Percentiles rank a stretch among this genome's conserved stretches.
Conservation (phyloP, 2,113 vertebrate genomes). For the Scartelaos histophorus region DNA sequence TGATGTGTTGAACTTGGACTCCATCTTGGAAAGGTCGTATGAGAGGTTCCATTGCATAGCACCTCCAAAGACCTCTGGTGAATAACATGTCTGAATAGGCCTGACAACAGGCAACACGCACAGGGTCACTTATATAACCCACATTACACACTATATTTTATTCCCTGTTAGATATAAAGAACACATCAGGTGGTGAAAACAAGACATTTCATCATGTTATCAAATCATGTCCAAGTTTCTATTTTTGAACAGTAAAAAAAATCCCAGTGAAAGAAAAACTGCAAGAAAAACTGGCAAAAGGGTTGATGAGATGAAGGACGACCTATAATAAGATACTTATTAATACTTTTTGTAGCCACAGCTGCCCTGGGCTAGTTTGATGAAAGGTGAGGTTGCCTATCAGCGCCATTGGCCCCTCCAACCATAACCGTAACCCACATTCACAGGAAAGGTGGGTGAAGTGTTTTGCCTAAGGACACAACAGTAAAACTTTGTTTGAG, state of each 20-base stretch:
- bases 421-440: too few relatives aligned
- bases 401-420: too few relatives aligned
- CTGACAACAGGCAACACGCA: not conserved
- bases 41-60: not conserved
- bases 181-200: not conserved
- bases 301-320: too few relatives aligned
- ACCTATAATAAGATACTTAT: too few relatives aligned
- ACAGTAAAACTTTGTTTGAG: too few relatives aligned
- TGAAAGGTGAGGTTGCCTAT: too few relatives aligned
- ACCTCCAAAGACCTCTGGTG: not conserved
- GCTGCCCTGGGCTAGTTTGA: too few relatives aligned
- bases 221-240: not conserved
- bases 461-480: too few relatives aligned
- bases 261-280: not conserved
- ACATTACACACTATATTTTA: not conserved
- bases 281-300: not conserved
- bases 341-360: too few relatives aligned
- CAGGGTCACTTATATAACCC: not conserved
- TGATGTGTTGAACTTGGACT: conserved; percentile 3
- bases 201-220: not conserved
- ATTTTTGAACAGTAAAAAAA: not conserved
- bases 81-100: conserved; percentile 3
- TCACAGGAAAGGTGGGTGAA: too few relatives aligned
- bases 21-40: not conserved
- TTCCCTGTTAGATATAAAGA: not conserved